Conservation (phyloP, 2,888 invertebrate genomes). For the Nomada hirtipes region DNA sequence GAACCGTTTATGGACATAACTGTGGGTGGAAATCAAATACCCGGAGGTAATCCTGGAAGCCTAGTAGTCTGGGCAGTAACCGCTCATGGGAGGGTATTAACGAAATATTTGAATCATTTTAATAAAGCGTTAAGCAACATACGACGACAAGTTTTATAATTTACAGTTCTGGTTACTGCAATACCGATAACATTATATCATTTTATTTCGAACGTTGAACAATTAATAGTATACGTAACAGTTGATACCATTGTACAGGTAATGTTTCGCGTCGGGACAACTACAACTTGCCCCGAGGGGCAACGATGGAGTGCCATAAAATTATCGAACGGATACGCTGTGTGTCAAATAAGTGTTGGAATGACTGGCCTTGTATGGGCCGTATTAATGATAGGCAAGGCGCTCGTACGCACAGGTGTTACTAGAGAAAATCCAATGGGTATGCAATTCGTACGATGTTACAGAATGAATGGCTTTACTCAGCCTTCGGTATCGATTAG, state of each 20-base stretch:
- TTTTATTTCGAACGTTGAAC: neutral
- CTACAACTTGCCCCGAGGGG: conserved; percentile 94
- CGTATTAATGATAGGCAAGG: conserved; percentile 92
- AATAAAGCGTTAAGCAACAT: conserved; percentile 6
- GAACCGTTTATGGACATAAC: conserved; percentile 97
- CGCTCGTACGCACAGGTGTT: conserved; percentile 93
- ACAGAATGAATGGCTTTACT: neutral
- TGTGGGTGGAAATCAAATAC: conserved; percentile 93
- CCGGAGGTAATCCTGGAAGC: conserved; percentile 90
- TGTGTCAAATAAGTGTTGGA: conserved; percentile 94
- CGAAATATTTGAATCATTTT: conserved; percentile 38
- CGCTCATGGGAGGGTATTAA: conserved; percentile 91
- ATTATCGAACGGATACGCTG: conserved; percentile 92
- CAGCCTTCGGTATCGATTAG: neutral
- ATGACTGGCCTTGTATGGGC: conserved; percentile 95
- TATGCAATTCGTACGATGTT: conserved; percentile 74
- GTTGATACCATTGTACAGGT: conserved; percentile 84
- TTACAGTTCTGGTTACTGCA: conserved; percentile 20
- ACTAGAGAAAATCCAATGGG: conserved; percentile 91
- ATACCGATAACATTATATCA: conserved; percentile 10
- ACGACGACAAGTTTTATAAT: conserved; percentile 11
- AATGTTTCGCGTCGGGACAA: conserved; percentile 94
- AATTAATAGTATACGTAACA: neutral
- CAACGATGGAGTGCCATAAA: conserved; percentile 92
- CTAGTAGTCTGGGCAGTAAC: conserved; percentile 97